phyloP scores from a whole-genome alignment of 2,888 invertebrate genomes.

The Mimumesa dahlbomi region DNA sequence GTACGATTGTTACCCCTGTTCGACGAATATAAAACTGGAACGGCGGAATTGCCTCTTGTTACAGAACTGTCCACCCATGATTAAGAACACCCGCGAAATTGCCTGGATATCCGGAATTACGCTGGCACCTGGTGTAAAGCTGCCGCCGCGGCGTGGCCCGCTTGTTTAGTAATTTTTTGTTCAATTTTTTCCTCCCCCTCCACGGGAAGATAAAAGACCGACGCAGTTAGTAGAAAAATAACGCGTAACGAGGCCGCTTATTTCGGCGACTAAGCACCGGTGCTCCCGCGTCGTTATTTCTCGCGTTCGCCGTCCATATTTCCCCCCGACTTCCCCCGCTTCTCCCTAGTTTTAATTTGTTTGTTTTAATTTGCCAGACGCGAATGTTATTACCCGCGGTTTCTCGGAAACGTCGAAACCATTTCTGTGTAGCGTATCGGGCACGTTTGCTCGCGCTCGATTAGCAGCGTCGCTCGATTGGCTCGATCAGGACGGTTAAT shows the following conservation, averaged over 20 bases:
- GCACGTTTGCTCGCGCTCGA: background rate
- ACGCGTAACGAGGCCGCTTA: conserved; percentile 11
- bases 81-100: conserved; percentile 38
- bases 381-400: too few relatives aligned
- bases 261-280: background rate
- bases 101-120: conserved; percentile 31
- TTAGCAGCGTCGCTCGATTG: conserved; percentile 9
- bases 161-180: conserved; percentile 12
- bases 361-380: too few relatives aligned
- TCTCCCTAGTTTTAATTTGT: background rate
- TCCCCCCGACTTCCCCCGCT: background rate
- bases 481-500: conserved; percentile 20
- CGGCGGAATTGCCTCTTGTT: conserved; percentile 14
- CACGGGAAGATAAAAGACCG: background rate
- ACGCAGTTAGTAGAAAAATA: background rate
- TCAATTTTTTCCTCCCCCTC: background rate
- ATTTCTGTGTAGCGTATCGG: background rate
- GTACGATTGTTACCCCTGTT: too few relatives aligned
- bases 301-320: too few relatives aligned
- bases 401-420: background rate
- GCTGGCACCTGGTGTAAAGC: conserved; percentile 14
- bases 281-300: background rate
- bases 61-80: conserved; percentile 25
- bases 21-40: background rate
- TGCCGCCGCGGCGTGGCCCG: background rate